phyloP scores from a whole-genome alignment of 2,113 vertebrate genomes.

The Ammodytes dubius region DNA sequence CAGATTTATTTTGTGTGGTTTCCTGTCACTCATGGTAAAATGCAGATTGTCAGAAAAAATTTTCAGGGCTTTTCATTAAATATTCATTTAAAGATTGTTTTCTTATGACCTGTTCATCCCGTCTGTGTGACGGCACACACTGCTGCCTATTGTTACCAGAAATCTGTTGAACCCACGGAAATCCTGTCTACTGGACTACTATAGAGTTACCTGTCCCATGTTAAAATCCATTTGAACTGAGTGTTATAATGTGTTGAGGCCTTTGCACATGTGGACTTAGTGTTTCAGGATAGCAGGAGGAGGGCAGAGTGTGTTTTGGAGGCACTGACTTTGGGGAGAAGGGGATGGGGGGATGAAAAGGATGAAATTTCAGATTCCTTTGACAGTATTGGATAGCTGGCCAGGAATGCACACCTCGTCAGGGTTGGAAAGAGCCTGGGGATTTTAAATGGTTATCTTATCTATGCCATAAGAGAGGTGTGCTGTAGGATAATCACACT shows the following conservation, averaged over 20 bases:
- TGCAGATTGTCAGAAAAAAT: background rate
- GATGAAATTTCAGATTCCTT: conserved; percentile 83
- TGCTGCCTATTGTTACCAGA: conserved; percentile 5
- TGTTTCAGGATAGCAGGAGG: conserved; percentile 34
- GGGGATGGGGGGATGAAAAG: conserved; percentile 37
- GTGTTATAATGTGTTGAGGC: conserved; percentile 4
- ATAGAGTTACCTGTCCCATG: conserved; percentile 12
- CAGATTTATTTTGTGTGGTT: background rate
- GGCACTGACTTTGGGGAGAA: conserved; percentile 1
- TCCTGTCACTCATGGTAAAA: background rate
- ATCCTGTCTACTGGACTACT: conserved; percentile 8
- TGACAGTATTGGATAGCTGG: conserved; percentile 67
- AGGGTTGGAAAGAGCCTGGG: conserved; percentile 57
- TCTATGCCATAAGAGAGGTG: conserved; percentile 43
- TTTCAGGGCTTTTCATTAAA: background rate
- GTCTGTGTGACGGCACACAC: background rate
- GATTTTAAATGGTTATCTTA: conserved; percentile 59
- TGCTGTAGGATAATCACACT: conserved; percentile 41
- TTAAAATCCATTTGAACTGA: conserved; percentile 3
- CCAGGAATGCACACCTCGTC: conserved; percentile 75
- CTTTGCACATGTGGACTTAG: conserved; percentile 3
- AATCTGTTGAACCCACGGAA: background rate
- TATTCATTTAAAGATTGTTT: background rate
- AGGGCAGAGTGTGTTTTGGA: conserved; percentile 38
- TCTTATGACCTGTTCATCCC: background rate